A percentile compares a stretch with the other conserved stretches of the same genome.
Evolutionary conservation across 1,140 invertebrate species (phyloP).

Genomic region (Neodiprion pinetum): DNA sequence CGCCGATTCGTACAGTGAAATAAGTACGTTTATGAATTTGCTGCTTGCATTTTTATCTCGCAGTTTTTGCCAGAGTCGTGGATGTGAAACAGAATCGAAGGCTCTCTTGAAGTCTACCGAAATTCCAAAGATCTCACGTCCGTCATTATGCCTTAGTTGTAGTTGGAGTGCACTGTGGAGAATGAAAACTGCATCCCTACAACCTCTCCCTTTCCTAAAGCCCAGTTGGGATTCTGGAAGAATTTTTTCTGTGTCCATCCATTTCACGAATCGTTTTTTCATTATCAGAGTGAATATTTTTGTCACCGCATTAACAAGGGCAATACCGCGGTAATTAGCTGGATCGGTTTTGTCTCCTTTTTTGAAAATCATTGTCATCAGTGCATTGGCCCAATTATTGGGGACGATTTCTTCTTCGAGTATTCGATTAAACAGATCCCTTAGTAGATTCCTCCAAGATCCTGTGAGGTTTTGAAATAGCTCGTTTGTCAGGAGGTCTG

Average conservation of each 20-base stretch:
- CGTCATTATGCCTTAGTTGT: neutral
- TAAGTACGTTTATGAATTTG: too few species aligned
- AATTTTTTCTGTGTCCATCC: conserved; percentile 27
- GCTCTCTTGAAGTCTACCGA: too few species aligned
- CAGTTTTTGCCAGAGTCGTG: too few species aligned
- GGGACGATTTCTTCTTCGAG: conserved; percentile 17
- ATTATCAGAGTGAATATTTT: conserved; percentile 38
- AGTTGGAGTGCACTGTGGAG: neutral
- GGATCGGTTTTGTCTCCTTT: conserved; percentile 35
- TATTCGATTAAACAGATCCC: conserved; percentile 21
- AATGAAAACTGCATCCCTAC: conserved; percentile 34
- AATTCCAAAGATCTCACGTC: too few species aligned
- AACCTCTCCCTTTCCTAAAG: conserved; percentile 28
- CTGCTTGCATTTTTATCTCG: too few species aligned
- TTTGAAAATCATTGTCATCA: conserved; percentile 27
- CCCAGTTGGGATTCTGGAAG: conserved; percentile 35
- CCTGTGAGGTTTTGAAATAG: conserved; percentile 23
- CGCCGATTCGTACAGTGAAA: too few species aligned
- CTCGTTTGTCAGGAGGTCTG: conserved; percentile 19
- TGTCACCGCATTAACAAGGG: conserved; percentile 29
- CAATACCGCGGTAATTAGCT: conserved; percentile 37
- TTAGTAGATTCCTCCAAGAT: conserved; percentile 12
- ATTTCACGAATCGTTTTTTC: conserved; percentile 21
- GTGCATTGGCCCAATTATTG: conserved; percentile 10
- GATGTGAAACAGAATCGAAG: too few species aligned